Evolutionary conservation across 2,888 invertebrate genomes (phyloP).

Genomic region (Blera fallax): DNA sequence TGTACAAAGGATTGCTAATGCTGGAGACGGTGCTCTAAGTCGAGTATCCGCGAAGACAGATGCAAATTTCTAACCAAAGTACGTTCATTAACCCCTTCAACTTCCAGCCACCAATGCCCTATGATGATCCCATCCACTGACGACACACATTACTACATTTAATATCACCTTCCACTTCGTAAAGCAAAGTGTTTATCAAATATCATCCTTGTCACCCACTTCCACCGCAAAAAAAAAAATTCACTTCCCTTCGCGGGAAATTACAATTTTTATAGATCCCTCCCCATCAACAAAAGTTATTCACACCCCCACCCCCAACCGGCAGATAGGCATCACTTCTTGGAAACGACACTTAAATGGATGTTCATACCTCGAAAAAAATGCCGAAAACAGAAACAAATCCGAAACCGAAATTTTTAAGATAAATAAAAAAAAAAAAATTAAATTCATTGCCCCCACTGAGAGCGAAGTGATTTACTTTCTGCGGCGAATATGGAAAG

Average conservation of each 20-base stretch:
- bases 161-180: conserved; percentile 2
- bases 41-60: too few relatives aligned
- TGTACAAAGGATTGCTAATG: too few relatives aligned
- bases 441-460: neutral
- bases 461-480: neutral
- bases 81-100: too few relatives aligned
- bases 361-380: neutral
- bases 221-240: neutral
- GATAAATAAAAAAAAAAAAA: neutral
- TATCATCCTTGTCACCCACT: neutral
- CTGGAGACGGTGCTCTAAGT: too few relatives aligned
- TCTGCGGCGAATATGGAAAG: neutral
- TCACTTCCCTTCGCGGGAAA: neutral
- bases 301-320: neutral
- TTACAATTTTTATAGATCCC: neutral
- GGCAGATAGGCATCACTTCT: neutral
- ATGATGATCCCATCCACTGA: too few relatives aligned
- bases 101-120: too few relatives aligned
- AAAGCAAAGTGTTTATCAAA: conserved; percentile 10
- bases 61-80: too few relatives aligned
- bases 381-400: too few relatives aligned
- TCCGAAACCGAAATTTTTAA: neutral
- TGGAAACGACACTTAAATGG: neutral
- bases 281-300: neutral
- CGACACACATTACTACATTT: too few relatives aligned